Evolutionary conservation across 2,797 vertebrate species (phyloP).

Genomic region (Tragelaphus oryx): DNA sequence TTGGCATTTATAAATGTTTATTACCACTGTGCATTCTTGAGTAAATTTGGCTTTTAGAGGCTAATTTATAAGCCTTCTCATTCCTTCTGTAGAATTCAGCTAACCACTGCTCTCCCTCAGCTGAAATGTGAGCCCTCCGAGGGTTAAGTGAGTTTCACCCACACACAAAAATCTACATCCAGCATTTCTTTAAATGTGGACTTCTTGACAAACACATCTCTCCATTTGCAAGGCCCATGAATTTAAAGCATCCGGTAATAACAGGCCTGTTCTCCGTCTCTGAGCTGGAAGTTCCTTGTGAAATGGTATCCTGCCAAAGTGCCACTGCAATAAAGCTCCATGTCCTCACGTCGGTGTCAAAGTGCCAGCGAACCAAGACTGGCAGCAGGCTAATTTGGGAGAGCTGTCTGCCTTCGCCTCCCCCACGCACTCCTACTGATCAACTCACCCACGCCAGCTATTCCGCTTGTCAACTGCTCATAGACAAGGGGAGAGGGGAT

Average conservation of each 20-base stretch:
- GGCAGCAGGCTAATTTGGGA: conserved; percentile 65
- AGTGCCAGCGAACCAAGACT: conserved; percentile 56
- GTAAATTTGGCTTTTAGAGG: conserved; percentile 51
- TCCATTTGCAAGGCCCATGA: conserved; percentile 62
- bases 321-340: conserved; percentile 46
- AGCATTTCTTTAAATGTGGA: conserved; percentile 64
- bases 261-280: conserved; percentile 55
- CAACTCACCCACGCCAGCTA: neutral
- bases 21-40: conserved; percentile 51
- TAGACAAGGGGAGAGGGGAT: neutral
- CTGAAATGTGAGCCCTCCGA: conserved; percentile 51
- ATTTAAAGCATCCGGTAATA: conserved; percentile 70
- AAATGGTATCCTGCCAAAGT: conserved; percentile 73
- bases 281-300: conserved; percentile 42
- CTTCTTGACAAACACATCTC: conserved; percentile 63
- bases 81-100: conserved; percentile 33
- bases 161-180: conserved; percentile 55
- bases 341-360: conserved; percentile 42
- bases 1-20: conserved; percentile 67
- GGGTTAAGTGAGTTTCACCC: conserved; percentile 52
- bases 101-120: conserved; percentile 27
- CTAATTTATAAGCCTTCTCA: conserved; percentile 61
- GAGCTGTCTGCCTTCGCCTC: conserved; percentile 51
- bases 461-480: conserved; percentile 29
- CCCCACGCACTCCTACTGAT: neutral